These are phyloP conservation scores for Miltochrista miniata DNA, from an alignment of 2,888 invertebrate genomes.

Conservation along the genomic window DNA sequence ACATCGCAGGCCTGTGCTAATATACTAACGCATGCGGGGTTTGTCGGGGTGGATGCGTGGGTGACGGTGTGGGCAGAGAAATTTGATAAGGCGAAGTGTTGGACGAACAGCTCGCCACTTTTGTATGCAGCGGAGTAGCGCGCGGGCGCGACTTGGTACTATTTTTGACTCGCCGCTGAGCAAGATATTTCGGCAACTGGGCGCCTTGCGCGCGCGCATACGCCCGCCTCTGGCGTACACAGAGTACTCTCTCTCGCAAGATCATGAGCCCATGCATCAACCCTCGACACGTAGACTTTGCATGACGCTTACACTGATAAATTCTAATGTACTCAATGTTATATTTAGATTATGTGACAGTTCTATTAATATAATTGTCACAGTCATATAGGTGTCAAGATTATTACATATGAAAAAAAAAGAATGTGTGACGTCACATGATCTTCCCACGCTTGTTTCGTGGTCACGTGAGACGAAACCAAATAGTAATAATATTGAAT, in stretches of 20 bases:
- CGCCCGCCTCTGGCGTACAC: constrained; percentile 20
- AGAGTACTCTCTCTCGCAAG: constrained; percentile 14
- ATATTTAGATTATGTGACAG: constrained; percentile 20
- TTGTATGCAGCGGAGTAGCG: constrained; percentile 72
- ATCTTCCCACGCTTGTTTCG: constrained; percentile 19
- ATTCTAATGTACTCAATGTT: constrained; percentile 13
- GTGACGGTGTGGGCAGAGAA: constrained; percentile 73
- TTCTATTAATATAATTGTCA: constrained; percentile 35
- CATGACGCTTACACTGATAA: constrained; percentile 32
- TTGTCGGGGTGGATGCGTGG: constrained; percentile 56
- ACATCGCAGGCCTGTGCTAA: constrained; percentile 67
- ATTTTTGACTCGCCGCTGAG: constrained; percentile 72
- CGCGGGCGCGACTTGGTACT: constrained; percentile 57
- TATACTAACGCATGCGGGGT: constrained; percentile 73
- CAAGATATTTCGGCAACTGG: constrained; percentile 57
- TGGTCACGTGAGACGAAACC: not conserved
- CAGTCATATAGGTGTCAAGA: constrained; percentile 18
- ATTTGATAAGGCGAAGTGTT: constrained; percentile 78
- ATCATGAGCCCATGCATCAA: constrained; percentile 27
- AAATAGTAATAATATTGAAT: not conserved
- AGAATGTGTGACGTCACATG: constrained; percentile 20
- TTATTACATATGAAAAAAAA: constrained; percentile 27
- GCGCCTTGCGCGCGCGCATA: constrained; percentile 34
- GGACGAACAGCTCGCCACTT: constrained; percentile 64
- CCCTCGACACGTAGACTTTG: constrained; percentile 32